Evolutionary conservation across 2,113 vertebrate species (phyloP), one percentile per base, ranked within the genome.

Genomic region (Piliocolobus tephrosceles): DNA sequence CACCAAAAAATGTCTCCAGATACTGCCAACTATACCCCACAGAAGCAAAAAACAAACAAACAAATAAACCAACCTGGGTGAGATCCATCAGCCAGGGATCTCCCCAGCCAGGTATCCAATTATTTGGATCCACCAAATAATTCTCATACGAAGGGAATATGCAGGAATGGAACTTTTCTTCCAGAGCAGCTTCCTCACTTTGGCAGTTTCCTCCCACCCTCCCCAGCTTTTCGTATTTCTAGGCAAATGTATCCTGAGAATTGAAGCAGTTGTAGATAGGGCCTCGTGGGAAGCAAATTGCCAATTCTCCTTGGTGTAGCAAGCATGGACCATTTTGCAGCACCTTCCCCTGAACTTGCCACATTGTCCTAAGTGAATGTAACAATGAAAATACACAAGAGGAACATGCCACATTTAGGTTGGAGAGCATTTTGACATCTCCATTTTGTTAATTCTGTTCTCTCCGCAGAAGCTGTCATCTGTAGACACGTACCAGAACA

Each of bases 401-500:
- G n/a, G 64, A 11, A 27, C 10, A 1, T 0, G 16, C 66, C 47
- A n/a, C 7, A 0, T 27, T 6, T 23, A 32, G 52, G 27, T 1
- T 27, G 27, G 38, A 23, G 38, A 52, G 11, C 27, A 9, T 6
- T 0, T 18, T 12, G 50, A 66, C 47, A 1, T 5, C 0, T 0
- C 76, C 30, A 6, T 35, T 8, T 30, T 22, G 25, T 50, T 27
- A 18, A 32, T 55, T 68, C 9, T 0, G 13, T 43, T 35, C 20
- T 55, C 72, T 55, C 57, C 22, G 9, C 64, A 80, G 66, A 88
- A 89, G 87, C 55, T 50, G 40, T 50, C 50, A 2, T 22, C 81
- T 18, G 22, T 2, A 55, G 50, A 72, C 12, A 7, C 2, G 8
- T 1, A 35, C 72, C 90, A 80, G 35, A 55, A 78, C 79, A 58